Base-by-base conservation (phyloP, 1,140 invertebrate genomes). In the Apis dorsata region DNA sequence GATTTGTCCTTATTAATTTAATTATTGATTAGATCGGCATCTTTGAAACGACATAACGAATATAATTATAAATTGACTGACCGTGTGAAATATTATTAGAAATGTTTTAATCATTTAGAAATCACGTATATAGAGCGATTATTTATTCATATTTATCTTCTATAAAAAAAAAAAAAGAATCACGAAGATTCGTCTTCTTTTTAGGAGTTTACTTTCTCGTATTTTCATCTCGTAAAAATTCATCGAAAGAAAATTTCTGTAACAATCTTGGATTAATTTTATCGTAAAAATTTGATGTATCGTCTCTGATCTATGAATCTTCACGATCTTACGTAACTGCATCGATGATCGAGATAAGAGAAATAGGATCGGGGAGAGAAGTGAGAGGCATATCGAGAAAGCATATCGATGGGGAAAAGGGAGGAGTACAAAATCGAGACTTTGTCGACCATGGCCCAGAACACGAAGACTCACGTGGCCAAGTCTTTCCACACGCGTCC, bases 361-460 rank as follows among this genome's bases (percentile, higher is more conserved):
- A 13, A 70, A 11, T 34, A n/a, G 34, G 51, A 77, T 51, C 19
- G 19, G 9, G 11, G 9, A 5, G 21, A 28, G 49, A 63, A 60
- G 73, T 9, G 28, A 28, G 8, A 17, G 8, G 19, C 15, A 17
- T 55, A 53, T 17, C 13, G 51, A 55, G 60, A 63, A 74, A 74
- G 24, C 13, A 65, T 21, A 65, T 21, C 53, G 15, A 13, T 15
- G 12, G 51, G 15, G 17, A 11, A 73, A 65, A 24, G 21, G 24
- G 17, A 63, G 72, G 60, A 77, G 51, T 15, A 24, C 21, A 24
- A 60, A 63, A 85, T 78, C 63, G 59, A n/a, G 51, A 53, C 60
- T 85, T 70, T 77, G 63, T 84, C 80, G 90, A 90, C 90, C 90
- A 85, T 91, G 90, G 88, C 90, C 90, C 89, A 91, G 86, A 89